Evolutionary conservation across 2,888 invertebrate genomes (phyloP), one percentile per base, ranked within the genome.

Genomic region (Aspidiotus destructor): DNA sequence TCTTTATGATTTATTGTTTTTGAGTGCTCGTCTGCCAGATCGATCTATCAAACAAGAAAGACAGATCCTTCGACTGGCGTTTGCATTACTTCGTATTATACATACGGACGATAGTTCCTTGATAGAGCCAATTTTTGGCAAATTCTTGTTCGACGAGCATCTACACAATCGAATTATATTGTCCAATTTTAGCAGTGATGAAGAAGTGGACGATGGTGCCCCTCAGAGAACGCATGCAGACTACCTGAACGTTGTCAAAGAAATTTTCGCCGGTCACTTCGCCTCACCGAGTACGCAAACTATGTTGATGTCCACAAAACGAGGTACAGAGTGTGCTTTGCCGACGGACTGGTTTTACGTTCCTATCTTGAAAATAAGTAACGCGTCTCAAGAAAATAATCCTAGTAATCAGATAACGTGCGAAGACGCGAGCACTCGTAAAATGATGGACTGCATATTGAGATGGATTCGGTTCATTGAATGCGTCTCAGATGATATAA

Each of bases 291-390:
- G 60, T 10, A 40, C 10, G 28, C 1, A 13, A 1, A 7, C 41
- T 1, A 48, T 8, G 9, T 11, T 68, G 13, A 61, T 54, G 13
- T 68, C 68, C 8, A 60, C 61, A 0, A 40, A 71, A 15, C 70
- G 72, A 40, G 73, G 73, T 2, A 70, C 72, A 71, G 82, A 84
- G 62, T 84, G 86, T 11, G 83, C 88, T 13, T 79, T 90, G 72
- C 88, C 90, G 0, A 81, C 83, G 62, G 90, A 91, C 75, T 91
- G 91, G 91, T 84, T 88, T 11, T 91, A 87, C 77, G 78, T 86
- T 74, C 86, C 88, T 41, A 77, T 28, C 71, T 72, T 2, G 48
- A 62, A 3, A 73, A 75, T 48, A 2, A 60, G 69, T 77, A 16
- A 77, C 77, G 10, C 77, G 76, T 0, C 69, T 77, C n/a, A 78